Evolutionary conservation across 2,113 vertebrate species (phyloP).

Genomic region (Crypturellus undulatus): DNA sequence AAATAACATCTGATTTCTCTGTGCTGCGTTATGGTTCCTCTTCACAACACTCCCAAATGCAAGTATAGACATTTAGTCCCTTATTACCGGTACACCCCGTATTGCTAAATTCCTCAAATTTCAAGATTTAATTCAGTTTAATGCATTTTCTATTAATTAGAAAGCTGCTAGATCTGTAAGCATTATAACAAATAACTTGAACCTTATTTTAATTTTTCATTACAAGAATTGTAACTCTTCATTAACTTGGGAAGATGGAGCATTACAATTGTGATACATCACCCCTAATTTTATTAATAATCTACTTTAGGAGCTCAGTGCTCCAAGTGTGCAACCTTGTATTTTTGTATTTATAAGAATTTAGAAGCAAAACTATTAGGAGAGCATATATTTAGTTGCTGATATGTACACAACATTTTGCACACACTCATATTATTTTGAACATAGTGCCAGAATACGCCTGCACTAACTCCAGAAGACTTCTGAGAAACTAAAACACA

Average conservation of each 20-base stretch:
- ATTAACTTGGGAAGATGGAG: slow-evolving; percentile 78
- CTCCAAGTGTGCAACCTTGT: slow-evolving; percentile 64
- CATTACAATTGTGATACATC: slow-evolving; percentile 76
- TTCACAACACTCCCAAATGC: neutral
- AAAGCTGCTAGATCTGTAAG: slow-evolving; percentile 74
- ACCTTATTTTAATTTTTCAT: slow-evolving; percentile 82
- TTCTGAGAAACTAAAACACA: neutral
- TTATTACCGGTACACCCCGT: slow-evolving; percentile 47
- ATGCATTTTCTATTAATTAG: slow-evolving; percentile 75
- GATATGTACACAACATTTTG: neutral
- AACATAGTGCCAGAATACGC: neutral
- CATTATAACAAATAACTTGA: slow-evolving; percentile 76
- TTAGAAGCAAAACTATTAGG: slow-evolving; percentile 51
- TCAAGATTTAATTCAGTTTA: slow-evolving; percentile 72
- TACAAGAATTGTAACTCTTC: slow-evolving; percentile 80
- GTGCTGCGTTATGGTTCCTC: neutral
- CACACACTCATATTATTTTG: neutral
- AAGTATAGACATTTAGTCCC: slow-evolving; percentile 26
- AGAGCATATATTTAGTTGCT: slow-evolving; percentile 33
- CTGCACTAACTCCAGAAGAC: neutral
- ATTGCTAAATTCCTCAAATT: slow-evolving; percentile 69
- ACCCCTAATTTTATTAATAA: slow-evolving; percentile 78
- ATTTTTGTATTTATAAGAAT: slow-evolving; percentile 51
- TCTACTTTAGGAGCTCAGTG: slow-evolving; percentile 74
- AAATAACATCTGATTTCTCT: slow-evolving; percentile 41